Percentiles rank a stretch among this genome's conserved stretches.
These are phyloP conservation scores for Heliangelus exortis DNA, from an alignment of 2,797 vertebrate genomes.

Conservation along the genomic window DNA sequence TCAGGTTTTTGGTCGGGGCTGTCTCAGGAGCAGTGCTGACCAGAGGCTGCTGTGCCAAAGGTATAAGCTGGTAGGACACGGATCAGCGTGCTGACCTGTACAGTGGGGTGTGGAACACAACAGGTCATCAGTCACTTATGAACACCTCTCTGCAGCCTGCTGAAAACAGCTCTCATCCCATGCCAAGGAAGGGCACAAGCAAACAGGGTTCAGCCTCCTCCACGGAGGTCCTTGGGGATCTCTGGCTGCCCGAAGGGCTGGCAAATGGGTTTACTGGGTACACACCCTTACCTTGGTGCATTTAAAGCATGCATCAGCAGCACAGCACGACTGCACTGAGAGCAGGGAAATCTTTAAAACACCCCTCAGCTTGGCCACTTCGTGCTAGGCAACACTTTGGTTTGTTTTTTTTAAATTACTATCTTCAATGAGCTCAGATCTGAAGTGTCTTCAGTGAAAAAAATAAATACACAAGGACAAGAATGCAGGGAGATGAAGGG, in stretches of 20 bases:
- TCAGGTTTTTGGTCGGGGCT: background rate
- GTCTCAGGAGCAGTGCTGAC: background rate
- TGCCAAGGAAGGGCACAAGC: background rate
- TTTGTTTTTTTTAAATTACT: conserved; percentile 23
- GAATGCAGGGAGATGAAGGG: background rate
- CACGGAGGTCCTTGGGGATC: background rate
- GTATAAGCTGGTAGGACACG: background rate
- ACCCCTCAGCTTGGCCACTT: background rate
- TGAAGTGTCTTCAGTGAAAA: conserved; percentile 23
- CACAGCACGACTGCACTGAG: background rate
- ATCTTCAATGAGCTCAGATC: background rate
- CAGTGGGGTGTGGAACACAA: background rate
- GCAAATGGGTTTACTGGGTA: background rate
- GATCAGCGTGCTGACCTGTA: background rate
- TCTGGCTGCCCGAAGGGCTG: background rate
- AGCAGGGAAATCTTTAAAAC: background rate
- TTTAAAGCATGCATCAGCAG: background rate
- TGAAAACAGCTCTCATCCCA: background rate
- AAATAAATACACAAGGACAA: conserved; percentile 11
- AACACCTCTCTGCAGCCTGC: background rate
- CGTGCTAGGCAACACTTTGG: conserved; percentile 7
- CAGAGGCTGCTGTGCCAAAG: background rate
- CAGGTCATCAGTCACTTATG: background rate
- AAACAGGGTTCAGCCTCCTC: background rate
- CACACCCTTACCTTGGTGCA: background rate